phyloP scores from a whole-genome alignment of 2,797 vertebrate species.

The Poecile montanus region DNA sequence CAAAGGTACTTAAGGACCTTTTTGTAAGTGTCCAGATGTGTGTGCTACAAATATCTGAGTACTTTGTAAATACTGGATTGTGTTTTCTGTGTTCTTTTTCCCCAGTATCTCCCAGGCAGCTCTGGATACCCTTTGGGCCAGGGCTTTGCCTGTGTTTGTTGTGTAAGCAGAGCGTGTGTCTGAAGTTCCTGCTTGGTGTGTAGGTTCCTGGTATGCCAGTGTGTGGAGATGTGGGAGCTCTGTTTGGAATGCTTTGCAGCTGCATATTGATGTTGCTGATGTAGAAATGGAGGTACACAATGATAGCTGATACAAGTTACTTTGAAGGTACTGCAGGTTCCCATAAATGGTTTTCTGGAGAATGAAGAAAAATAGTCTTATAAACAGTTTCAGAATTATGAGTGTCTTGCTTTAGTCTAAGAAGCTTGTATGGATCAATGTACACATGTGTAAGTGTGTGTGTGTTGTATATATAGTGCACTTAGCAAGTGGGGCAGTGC shows the following conservation, averaged over 20 bases:
- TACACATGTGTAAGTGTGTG: rapidly evolving
- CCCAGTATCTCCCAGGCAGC: neutral
- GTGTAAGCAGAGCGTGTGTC: neutral
- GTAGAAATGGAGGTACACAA: neutral
- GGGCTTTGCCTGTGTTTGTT: neutral
- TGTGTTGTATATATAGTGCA: neutral
- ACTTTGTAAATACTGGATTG: neutral
- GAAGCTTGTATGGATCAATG: neutral
- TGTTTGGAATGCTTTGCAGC: neutral
- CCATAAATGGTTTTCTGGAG: neutral
- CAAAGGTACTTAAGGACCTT: neutral
- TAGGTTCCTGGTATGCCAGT: neutral
- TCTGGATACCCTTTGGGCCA: neutral
- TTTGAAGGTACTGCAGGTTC: neutral
- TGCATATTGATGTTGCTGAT: neutral
- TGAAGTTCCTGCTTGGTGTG: neutral
- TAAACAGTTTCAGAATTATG: constrained; percentile 3
- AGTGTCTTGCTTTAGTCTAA: neutral
- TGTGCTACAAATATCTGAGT: neutral
- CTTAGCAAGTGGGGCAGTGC: neutral
- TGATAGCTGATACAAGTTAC: neutral
- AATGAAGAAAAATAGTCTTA: neutral
- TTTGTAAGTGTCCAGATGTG: neutral
- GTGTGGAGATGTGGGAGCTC: neutral
- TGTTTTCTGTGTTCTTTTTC: neutral